Evolutionary conservation across 2,797 vertebrate species (phyloP), one percentile per base, ranked within the genome.

Genomic region (Knipowitschia caucasica): DNA sequence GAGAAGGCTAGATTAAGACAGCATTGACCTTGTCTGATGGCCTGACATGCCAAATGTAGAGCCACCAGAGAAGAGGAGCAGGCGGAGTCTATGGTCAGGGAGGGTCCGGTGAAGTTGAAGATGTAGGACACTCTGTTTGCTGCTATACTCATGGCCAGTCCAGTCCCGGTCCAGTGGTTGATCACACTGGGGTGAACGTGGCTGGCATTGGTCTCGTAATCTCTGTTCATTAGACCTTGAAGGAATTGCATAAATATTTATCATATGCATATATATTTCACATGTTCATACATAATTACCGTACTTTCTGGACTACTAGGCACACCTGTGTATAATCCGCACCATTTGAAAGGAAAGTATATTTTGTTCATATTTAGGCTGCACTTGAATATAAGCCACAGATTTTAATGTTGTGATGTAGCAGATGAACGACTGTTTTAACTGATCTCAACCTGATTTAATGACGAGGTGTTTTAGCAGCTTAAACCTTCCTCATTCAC

Each of bases 11-110:
- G 25, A 29, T 29, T 8, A 2, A 20, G 6, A 11, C n/a, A 24
- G 2, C 10, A 27, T 2, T 15, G 84, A 94, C 94, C 91, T 90
- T 92, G 90, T 73, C 85, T 92, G 51, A 95, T 84, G 26, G 91
- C 90, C 75, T 74, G 88, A 33, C 88, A 89, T 55, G 91, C 93
- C 0, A 88, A 83, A 66, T 95, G 93, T 25, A 95, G 76, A 50
- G 92, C 91, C 69, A 93, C 93, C 56, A 93, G 60, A 40, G 93
- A 95, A 1, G 94, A 95, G 0, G 93, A 94, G 43, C 94, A 95
- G 0, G 94, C 93, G 0, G 92, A 93, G 75, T 95, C 93, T 0
- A 95, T 75, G 34, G 91, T 42, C 47, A 95, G 73, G 0, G 94
- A 95, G 0, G 93, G 94, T 15, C 93, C 94, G 6, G 90, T 94